phyloP scores from a whole-genome alignment of 37 sponge, comb jelly and placozoan species.

The Corticium candelabrum region DNA sequence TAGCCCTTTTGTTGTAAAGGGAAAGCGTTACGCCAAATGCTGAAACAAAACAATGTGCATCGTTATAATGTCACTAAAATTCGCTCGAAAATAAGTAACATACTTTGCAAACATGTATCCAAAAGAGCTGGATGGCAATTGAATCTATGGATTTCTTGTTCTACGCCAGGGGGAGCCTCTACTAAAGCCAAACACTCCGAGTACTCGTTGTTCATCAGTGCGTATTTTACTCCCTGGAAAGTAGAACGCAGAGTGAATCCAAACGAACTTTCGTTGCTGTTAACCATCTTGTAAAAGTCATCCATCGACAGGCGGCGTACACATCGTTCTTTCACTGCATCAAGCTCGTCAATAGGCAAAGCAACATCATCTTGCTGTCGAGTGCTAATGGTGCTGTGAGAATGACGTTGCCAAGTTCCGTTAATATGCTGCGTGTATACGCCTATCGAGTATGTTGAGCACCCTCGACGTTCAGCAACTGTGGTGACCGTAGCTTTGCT shows the following conservation, averaged over 20 bases:
- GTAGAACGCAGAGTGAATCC: background rate
- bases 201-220: background rate
- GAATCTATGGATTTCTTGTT: background rate
- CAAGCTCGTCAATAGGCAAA: background rate
- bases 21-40: no score
- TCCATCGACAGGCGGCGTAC: background rate
- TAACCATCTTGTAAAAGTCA: background rate
- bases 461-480: background rate
- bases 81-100: no score
- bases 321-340: no score
- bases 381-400: background rate
- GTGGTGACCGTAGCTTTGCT: background rate
- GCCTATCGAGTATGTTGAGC: background rate
- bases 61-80: no score
- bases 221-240: background rate
- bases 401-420: background rate
- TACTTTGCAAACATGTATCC: background rate
- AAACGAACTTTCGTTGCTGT: background rate
- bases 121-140: background rate
- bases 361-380: background rate
- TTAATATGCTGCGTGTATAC: background rate
- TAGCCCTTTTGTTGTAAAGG: no score
- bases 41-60: no score
- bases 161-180: background rate
- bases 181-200: background rate